These are phyloP conservation scores for Branchinecta lynchi DNA, from an alignment of 1,140 invertebrate genomes.

Conservation along the genomic window DNA sequence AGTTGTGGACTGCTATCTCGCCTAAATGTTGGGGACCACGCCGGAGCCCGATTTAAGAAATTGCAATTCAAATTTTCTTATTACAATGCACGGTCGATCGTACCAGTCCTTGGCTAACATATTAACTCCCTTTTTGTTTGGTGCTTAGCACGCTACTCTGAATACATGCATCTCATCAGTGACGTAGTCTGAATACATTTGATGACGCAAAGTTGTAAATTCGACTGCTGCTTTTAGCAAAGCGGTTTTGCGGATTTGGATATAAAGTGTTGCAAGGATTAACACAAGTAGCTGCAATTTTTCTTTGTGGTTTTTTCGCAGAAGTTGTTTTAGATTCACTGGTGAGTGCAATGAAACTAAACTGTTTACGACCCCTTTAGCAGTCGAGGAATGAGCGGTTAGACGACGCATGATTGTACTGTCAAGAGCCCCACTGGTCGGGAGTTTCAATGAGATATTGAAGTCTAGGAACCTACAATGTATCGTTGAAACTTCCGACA, in stretches of 20 bases:
- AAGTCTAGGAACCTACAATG: no score
- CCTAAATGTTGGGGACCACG: neutral
- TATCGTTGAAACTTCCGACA: no score
- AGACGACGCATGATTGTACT: no score
- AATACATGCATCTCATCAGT: conserved; percentile 2
- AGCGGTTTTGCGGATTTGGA: neutral
- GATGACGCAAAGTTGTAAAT: conserved; percentile 7
- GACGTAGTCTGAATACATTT: neutral
- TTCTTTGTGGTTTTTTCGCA: neutral
- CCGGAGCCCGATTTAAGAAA: conserved; percentile 2
- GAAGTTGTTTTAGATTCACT: neutral
- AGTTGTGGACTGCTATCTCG: neutral
- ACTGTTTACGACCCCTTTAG: neutral
- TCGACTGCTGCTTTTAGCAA: neutral
- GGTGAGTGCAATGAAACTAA: neutral
- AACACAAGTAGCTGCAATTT: neutral
- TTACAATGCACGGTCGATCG: conserved; percentile 11
- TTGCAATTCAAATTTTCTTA: conserved; percentile 12
- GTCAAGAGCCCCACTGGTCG: no score
- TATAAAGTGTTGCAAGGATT: neutral
- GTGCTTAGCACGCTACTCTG: neutral
- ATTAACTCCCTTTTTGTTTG: conserved; percentile 9
- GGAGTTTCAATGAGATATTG: no score
- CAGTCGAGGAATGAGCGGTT: no score
- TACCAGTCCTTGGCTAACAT: neutral